These are phyloP conservation scores for Busseola fusca DNA, from an alignment of 2,888 invertebrate genomes.

Conservation along the genomic window DNA sequence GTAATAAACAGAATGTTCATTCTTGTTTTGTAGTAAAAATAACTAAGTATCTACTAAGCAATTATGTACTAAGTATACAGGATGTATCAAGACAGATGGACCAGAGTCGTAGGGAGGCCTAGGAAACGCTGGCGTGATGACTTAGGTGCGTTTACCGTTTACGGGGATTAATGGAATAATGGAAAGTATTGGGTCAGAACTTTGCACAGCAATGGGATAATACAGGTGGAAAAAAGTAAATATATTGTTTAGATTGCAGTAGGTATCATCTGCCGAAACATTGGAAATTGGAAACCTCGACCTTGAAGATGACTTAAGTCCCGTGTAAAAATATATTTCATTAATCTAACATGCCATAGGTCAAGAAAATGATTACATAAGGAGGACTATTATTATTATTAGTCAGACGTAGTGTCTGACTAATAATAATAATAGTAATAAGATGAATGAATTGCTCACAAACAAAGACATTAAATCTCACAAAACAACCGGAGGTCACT, in stretches of 20 bases:
- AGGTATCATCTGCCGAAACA: neutral
- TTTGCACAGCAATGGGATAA: neutral
- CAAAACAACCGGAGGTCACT: constrained; percentile 3
- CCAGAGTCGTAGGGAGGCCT: neutral
- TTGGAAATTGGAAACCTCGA: neutral
- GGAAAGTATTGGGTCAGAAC: neutral
- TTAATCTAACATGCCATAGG: neutral
- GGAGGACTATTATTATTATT: neutral
- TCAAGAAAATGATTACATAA: too few relatives aligned
- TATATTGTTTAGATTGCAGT: too few relatives aligned
- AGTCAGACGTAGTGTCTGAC: too few relatives aligned
- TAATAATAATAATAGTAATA: neutral
- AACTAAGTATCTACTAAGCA: neutral
- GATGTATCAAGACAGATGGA: neutral
- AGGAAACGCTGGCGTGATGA: neutral
- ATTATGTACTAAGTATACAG: neutral
- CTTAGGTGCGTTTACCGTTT: neutral
- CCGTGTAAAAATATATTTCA: neutral
- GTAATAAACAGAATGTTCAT: neutral
- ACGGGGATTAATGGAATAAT: too few relatives aligned
- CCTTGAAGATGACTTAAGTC: neutral
- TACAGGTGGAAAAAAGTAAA: neutral
- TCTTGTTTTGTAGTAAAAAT: neutral
- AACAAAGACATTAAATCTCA: too few relatives aligned
- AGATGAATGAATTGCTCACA: neutral